Percentiles rank a stretch among this genome's conserved stretches.
Conservation (phyloP, 2,888 invertebrate species). For the Rutpela maculata region DNA sequence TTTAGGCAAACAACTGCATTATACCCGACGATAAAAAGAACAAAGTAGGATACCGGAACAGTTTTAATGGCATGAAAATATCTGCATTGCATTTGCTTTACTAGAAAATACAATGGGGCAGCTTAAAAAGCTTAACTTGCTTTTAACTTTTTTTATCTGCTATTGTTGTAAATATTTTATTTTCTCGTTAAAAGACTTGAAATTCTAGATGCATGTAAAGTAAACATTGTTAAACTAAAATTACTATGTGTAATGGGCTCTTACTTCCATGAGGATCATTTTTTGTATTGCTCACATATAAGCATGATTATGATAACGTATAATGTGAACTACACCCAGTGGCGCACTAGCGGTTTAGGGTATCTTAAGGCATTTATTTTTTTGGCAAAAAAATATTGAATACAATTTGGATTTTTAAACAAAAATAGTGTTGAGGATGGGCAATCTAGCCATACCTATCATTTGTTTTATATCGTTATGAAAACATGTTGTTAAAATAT, state of each 20-base stretch:
- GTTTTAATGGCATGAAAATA: constrained; percentile 38
- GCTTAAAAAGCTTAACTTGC: constrained; percentile 38
- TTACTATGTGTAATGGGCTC: background rate
- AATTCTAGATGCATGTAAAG: constrained; percentile 35
- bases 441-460: too few species aligned
- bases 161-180: constrained; percentile 46
- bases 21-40: constrained; percentile 29
- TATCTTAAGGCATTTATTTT: too few species aligned
- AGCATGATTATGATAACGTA: too few species aligned
- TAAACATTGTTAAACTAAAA: constrained; percentile 11
- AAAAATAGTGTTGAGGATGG: too few species aligned
- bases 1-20: constrained; percentile 34
- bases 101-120: constrained; percentile 40
- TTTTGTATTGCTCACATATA: too few species aligned
- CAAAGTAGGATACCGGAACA: constrained; percentile 25
- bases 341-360: too few species aligned
- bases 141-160: constrained; percentile 41
- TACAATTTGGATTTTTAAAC: too few species aligned
- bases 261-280: background rate
- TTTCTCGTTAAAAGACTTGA: constrained; percentile 33
- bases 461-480: too few species aligned
- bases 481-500: too few species aligned
- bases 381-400: too few species aligned
- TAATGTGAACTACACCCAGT: too few species aligned
- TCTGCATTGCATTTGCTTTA: constrained; percentile 17